These are phyloP conservation scores for Rhizoglyphus robini DNA, from an alignment of 1,140 invertebrate genomes.

Conservation along the genomic window DNA sequence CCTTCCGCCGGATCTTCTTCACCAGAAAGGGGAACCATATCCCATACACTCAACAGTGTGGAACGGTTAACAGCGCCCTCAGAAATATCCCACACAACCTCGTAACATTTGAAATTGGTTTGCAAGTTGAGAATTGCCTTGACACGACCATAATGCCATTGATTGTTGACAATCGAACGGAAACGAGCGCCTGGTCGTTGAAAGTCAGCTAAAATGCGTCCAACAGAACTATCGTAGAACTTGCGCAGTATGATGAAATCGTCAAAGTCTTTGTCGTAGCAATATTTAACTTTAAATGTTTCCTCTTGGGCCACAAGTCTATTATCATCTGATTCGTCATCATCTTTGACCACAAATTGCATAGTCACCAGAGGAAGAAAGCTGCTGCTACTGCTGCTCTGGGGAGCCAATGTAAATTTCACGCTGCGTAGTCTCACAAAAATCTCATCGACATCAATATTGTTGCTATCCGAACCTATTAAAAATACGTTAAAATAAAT, in stretches of 20 bases:
- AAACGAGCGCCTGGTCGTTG: conserved; percentile 60
- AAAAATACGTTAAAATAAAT: no score
- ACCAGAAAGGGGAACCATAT: conserved; percentile 72
- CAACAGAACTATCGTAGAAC: conserved; percentile 66
- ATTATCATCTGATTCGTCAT: no score
- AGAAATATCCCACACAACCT: conserved; percentile 82
- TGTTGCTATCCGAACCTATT: no score
- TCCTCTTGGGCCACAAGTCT: no score
- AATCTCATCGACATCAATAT: conserved; percentile 58
- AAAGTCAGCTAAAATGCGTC: no score
- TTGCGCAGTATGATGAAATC: conserved; percentile 91
- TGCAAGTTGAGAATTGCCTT: conserved; percentile 47
- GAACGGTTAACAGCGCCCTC: no score
- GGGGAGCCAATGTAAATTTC: conserved; percentile 79
- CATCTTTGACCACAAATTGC: conserved; percentile 49
- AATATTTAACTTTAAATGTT: conserved; percentile 56
- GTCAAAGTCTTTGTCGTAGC: conserved; percentile 90
- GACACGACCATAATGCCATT: conserved; percentile 86
- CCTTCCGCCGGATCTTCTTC: conserved; percentile 58
- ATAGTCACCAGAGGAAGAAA: conserved; percentile 66
- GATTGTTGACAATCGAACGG: conserved; percentile 86
- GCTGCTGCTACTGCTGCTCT: conserved; percentile 72
- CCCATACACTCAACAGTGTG: conserved; percentile 90
- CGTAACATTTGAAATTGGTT: conserved; percentile 65
- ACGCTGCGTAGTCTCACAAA: conserved; percentile 81